These are phyloP conservation scores for Acanthurus tractus DNA, from an alignment of 2,797 vertebrate genomes.

Conservation along the genomic window DNA sequence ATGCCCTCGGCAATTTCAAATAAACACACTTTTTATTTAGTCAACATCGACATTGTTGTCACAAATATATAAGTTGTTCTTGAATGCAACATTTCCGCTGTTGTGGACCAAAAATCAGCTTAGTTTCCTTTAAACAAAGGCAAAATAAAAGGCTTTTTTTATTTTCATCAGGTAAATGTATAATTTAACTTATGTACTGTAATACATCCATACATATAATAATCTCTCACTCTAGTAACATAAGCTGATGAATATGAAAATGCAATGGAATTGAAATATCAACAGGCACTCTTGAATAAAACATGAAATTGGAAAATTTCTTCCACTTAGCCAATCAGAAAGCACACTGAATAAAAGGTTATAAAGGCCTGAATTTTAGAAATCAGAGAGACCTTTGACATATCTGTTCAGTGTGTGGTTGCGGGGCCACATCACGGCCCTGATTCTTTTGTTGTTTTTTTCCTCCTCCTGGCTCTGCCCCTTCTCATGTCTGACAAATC, in stretches of 20 bases:
- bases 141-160: background rate
- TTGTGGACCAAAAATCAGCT: background rate
- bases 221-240: conserved; percentile 3
- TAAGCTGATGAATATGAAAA: conserved; percentile 51
- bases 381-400: conserved; percentile 68
- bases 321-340: conserved; percentile 40
- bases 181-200: background rate
- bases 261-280: conserved; percentile 29
- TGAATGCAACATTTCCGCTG: conserved; percentile 55
- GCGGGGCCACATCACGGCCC: conserved; percentile 63
- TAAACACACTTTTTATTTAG: conserved; percentile 76
- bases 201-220: conserved; percentile 5
- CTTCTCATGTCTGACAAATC: conserved; percentile 79
- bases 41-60: conserved; percentile 65
- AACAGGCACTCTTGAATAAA: conserved; percentile 36
- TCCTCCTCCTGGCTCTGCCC: conserved; percentile 38
- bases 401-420: conserved; percentile 72
- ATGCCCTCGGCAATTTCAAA: conserved; percentile 65
- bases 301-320: conserved; percentile 55
- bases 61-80: conserved; percentile 51
- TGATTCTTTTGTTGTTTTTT: conserved; percentile 73
- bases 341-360: conserved; percentile 58
- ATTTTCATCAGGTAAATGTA: background rate
- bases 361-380: conserved; percentile 65
- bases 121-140: background rate